Base-by-base conservation (phyloP, 1,140 invertebrate species). In the Mercenaria mercenaria region DNA sequence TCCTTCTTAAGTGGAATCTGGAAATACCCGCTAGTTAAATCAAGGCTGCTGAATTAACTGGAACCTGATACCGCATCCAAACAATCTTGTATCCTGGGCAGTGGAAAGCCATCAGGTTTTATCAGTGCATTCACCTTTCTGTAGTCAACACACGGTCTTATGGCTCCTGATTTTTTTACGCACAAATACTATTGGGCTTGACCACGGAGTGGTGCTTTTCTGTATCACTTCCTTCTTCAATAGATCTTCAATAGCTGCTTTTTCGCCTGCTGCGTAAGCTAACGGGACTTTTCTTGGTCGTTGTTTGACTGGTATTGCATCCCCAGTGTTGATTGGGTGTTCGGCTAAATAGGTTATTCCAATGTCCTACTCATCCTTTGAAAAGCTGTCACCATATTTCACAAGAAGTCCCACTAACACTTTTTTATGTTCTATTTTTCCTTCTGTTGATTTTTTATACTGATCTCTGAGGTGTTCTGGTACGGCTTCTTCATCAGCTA, bases 61-160 rank as follows among this genome's bases (percentile, higher is more conserved):
- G 26, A 41, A 39, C 37, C 72, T 18, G 72, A 10, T 23, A 76
- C 72, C 10, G 72, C 72, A 43, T 76, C 39, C 23, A 76, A 29
- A 20, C 72, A 76, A 43, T 76, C 72, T 41, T 76, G 72, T 37
- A 76, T 37, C 2, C 26, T 10, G 2, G 72, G 72, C 8, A 41
- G 20, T 18, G 72, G 72, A 47, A 76, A 76, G 10, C 39, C 72
- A 76, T 76, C 72, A 4, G 34, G 72, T 23, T 76, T 76, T 20
- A 47, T 23, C 41, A 76, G 20, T 23, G 43, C 72, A 41, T 41
- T 76, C 20, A 76, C 20, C 37, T 43, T 76, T 26, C 43, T 32
- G 23, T 76, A 41, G 20, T 76, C 72, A 76, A 76, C 39, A 41
- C 72, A 41, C 11, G 18, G 72, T 8, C 72, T 10, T n/a, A 76